These are phyloP conservation scores for Schlechtendalia chinensis DNA, from an alignment of 1,140 invertebrate genomes.

Conservation along the genomic window DNA sequence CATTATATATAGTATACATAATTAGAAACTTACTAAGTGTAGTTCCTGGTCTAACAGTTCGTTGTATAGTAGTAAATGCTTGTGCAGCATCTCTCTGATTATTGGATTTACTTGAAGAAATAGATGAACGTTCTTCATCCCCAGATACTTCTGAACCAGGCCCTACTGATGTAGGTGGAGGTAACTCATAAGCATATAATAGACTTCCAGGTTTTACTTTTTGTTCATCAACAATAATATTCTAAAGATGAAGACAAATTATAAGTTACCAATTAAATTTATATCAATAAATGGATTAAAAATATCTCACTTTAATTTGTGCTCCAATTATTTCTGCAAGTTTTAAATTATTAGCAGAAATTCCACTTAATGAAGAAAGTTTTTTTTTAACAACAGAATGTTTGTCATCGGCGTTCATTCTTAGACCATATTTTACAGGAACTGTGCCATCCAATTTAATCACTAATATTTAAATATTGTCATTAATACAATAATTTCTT, in stretches of 20 bases:
- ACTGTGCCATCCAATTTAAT: constrained; percentile 74
- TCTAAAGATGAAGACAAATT: constrained; percentile 54
- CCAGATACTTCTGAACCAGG: constrained; percentile 50
- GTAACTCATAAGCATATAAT: constrained; percentile 62
- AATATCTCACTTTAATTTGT: constrained; percentile 61
- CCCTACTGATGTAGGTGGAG: constrained; percentile 53
- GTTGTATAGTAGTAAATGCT: constrained; percentile 58
- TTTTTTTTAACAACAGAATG: constrained; percentile 72
- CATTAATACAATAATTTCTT: neutral
- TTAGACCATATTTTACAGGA: constrained; percentile 77
- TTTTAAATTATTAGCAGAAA: constrained; percentile 64
- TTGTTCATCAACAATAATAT: constrained; percentile 59
- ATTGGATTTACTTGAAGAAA: constrained; percentile 52
- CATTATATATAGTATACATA: neutral
- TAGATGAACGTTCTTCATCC: constrained; percentile 54
- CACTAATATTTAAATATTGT: constrained; percentile 59
- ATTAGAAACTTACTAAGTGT: constrained; percentile 7
- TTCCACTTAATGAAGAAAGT: constrained; percentile 65
- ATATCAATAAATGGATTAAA: neutral
- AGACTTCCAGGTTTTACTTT: constrained; percentile 57
- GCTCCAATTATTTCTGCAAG: constrained; percentile 70
- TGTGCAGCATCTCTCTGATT: constrained; percentile 55
- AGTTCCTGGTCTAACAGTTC: constrained; percentile 54
- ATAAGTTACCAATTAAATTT: neutral
- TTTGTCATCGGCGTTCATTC: constrained; percentile 76